Evolutionary conservation across 2,113 vertebrate species (phyloP).

Genomic region (Echinops telfairi): DNA sequence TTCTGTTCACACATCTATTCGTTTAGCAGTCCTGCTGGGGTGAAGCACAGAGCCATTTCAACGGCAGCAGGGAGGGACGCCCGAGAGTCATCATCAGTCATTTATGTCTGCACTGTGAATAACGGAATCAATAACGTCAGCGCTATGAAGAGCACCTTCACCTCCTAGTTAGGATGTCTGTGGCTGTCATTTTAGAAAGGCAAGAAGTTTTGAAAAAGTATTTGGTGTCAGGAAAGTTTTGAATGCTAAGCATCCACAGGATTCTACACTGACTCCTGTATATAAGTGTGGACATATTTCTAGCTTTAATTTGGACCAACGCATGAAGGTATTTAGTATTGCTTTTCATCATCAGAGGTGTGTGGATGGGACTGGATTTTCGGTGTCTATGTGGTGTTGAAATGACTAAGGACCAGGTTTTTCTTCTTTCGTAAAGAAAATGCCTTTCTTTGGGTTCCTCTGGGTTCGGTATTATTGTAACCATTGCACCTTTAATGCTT

Average conservation of each 20-base stretch:
- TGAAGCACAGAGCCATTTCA: conserved; percentile 60
- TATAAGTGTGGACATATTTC: conserved; percentile 44
- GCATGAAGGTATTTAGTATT: conserved; percentile 42
- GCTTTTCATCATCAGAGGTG: conserved; percentile 61
- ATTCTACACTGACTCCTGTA: conserved; percentile 14
- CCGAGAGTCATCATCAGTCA: conserved; percentile 65
- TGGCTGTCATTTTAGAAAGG: conserved; percentile 58
- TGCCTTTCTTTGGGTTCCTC: not conserved
- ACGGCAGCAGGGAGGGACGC: conserved; percentile 50
- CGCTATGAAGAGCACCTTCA: conserved; percentile 67
- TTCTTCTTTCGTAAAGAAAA: not conserved
- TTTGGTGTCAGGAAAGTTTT: conserved; percentile 52
- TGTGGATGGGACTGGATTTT: conserved; percentile 5
- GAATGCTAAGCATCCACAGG: conserved; percentile 42
- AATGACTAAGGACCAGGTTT: conserved; percentile 6
- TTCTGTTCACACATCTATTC: conserved; percentile 58
- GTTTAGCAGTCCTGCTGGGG: conserved; percentile 56
- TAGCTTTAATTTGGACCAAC: conserved; percentile 53
- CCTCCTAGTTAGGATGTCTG: conserved; percentile 71
- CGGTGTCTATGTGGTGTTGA: conserved; percentile 32
- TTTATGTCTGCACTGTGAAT: conserved; percentile 67
- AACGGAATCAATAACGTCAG: conserved; percentile 72
- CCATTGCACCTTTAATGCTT: conserved; percentile 3
- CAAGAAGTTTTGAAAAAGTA: not conserved
- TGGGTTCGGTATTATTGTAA: not conserved